Evolutionary conservation across 30 jellyfish, hydroid and myxozoan species (phyloP), one percentile per base, ranked within the genome.

Genomic region (Phacellophora camtschatica): DNA sequence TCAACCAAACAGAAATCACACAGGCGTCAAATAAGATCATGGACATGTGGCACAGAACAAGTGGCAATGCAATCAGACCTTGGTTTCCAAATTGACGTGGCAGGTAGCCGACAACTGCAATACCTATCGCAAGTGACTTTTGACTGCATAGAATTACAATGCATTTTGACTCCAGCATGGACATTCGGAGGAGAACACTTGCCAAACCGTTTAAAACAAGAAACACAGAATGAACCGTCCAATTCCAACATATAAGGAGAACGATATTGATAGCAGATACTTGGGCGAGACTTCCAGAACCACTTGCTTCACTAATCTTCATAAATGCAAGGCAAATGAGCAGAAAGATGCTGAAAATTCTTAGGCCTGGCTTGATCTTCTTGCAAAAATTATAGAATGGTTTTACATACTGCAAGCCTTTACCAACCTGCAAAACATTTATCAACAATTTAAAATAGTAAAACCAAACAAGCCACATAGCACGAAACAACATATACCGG

Each of bases 221-320:
- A 43, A 74, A 85, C 1, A 92, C 67, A 19, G 71, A 27, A 70
- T 92, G 98, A 4, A 92, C 86, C 18, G 88, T 56, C 79, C 88
- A 74, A 4, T 85, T 59, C 95, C 93, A 78, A 35, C 93, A 88
- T 16, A 85, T 73, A 63, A 92, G 50, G 36, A 79, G 43, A n/a
- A 92, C 80, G 12, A 82, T 25, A 12, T 62, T 74, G 41, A 66
- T 6, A 23, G 81, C 73, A 25, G 87, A 78, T 22, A 92, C 67
- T 58, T 79, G 31, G 12, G 43, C 88, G 10, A 92, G 88, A 42
- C 85, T 66, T 5, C 98, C 98, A 3, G 81, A 62, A 39, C 67
- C 87, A 55, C 95, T 92, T 34, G 98, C 90, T 43, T 79, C 73
- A 67, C 98, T 92, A 72, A 86, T 82, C 74, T 92, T 86, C 82